Base-by-base conservation (phyloP, 2,113 vertebrate species). In the Scartelaos histophorus region DNA sequence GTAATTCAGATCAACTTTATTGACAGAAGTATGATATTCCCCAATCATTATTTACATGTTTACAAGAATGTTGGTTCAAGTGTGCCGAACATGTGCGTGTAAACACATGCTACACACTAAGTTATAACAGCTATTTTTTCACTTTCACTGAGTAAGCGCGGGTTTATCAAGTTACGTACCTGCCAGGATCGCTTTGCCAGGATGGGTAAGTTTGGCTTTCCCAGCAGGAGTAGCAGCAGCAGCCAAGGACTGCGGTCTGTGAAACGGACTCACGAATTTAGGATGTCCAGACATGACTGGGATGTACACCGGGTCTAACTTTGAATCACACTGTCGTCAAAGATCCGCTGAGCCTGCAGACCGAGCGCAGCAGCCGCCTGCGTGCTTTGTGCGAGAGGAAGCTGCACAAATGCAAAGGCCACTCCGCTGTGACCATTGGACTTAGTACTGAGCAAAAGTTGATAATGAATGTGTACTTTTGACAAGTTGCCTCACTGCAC, bases 121-220 rank as follows among this genome's bases (percentile, higher is more conserved):
- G 29, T 60, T 76, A 49, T 15, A 51, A 76, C 54, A 72, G 69
- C 5, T 74, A 67, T 1, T 22, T 54, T 1, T 22, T 54, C 6
- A 51, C 47, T 51, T 51, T 51, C 47, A 19, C 16, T 51, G 47
- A 51, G 17, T 19, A 51, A 51, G 47, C 3, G 38, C 64, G 12
- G 38, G 7, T 43, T 51, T 22, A 1, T 1, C 6, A 3, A 69
- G 34, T 68, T 73, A 29, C 93, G 89, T 82, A 96, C 95, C 95
- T 86, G 95, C 95, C 81, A 95, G 83, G 76, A 96, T 95, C 0
- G 95, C 95, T 80, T 96, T 96, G 38, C 95, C 95, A 0, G 94
- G 95, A 82, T 96, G 95, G 1, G 95, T 96, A 22, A 95, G 83
- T 66, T 94, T 95, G 49, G 92, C 84, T 80, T 92, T 93, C 3